These are phyloP conservation scores for Tragelaphus buxtoni DNA, from an alignment of 2,113 vertebrate species.

Conservation along the genomic window DNA sequence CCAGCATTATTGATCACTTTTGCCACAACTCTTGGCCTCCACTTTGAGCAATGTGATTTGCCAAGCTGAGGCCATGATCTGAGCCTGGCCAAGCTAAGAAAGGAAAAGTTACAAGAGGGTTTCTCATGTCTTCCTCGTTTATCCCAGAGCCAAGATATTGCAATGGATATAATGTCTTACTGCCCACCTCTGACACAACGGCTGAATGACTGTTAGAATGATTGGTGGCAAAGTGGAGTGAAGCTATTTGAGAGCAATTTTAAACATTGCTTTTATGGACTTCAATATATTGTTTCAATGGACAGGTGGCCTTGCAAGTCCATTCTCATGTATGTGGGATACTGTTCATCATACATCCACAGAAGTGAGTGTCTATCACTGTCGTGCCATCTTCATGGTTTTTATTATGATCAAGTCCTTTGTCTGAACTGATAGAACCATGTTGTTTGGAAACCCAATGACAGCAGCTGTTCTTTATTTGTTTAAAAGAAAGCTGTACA, in stretches of 20 bases:
- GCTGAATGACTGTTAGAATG: not conserved
- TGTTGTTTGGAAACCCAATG: not conserved
- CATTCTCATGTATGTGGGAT: accelerated
- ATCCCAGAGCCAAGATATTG: not conserved
- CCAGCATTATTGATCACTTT: not conserved
- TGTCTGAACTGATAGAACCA: not conserved
- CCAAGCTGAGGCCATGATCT: not conserved
- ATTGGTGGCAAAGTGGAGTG: not conserved
- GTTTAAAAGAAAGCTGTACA: not conserved
- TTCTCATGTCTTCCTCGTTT: constrained; percentile 31
- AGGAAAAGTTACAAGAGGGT: not conserved
- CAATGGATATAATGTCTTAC: not conserved
- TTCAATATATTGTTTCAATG: not conserved
- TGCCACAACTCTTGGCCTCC: not conserved
- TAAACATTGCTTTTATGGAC: not conserved
- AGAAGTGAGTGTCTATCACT: not conserved
- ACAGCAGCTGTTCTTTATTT: not conserved
- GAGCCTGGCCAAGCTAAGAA: not conserved
- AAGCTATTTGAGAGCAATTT: constrained; percentile 9
- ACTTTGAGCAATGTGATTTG: not conserved
- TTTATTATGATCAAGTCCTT: not conserved
- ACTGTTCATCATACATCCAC: not conserved
- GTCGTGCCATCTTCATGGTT: not conserved
- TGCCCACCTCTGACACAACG: not conserved
- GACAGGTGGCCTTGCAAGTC: not conserved